Base-by-base conservation (phyloP, 2,888 invertebrate species). In the Halictus ligatus region DNA sequence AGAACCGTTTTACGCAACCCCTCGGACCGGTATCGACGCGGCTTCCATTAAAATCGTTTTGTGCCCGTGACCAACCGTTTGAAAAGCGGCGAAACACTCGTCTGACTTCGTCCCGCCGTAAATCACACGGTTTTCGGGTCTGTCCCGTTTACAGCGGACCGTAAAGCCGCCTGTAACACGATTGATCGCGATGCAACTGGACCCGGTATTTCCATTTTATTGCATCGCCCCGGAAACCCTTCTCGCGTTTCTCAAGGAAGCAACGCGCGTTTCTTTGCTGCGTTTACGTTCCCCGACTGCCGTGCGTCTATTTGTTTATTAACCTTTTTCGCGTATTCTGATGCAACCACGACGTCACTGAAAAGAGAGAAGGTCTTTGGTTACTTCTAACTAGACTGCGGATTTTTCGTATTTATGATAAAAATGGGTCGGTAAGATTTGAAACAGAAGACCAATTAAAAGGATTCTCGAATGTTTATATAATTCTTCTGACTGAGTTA, bases 121-220 rank as follows among this genome's bases (percentile, higher is more conserved):
- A 54, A 75, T 75, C 54, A 74, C 7, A 13, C 54, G 7, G 54
- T 13, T 54, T 40, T 75, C 21, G 74, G 74, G 35, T 40, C 54
- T n/a, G 54, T 35, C 74, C 8, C 54, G 54, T 54, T 75, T 54
- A 75, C 54, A 54, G 21, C 50, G 74, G 35, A 35, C 54, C 54
- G 74, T 75, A 75, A 75, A 75, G 74, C 6, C 35, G 74, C 1
- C 35, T 40, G 74, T 64, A 75, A 54, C 40, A 13, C 35, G 74
- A 54, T 75, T 75, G 54, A 75, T 75, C 21, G 54, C n/a, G 40
- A n/a, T 35, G 29, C 3, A 54, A 35, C 35, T n/a, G 69, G 35
- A 35, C 40, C 21, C 21, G 40, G 18, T 5, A 69, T 40, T 69
- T 69, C 40, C 40, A 69, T 29, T 64, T 64, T 29, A 64, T 64